Evolutionary conservation across 2,888 invertebrate genomes (phyloP), one percentile per base, ranked within the genome.

Genomic region (Lobophora halterata): DNA sequence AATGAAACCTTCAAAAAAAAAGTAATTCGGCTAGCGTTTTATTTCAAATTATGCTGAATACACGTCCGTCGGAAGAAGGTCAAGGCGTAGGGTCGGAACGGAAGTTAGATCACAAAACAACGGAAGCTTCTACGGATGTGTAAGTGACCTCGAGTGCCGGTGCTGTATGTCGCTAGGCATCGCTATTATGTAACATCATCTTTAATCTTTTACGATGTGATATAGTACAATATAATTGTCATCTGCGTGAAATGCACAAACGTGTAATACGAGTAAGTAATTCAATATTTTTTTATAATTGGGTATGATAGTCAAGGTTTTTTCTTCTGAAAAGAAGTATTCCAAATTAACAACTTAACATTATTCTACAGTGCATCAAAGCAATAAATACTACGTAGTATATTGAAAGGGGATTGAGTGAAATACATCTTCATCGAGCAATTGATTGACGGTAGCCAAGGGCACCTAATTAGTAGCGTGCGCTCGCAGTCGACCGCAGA

Each of bases 401-500:
- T 5, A 29, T n/a, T 10, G 19, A 10, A 10, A 28, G 1, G 4
- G 11, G 3, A 11, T n/a, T 11, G 23, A 24, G 12, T 13, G 3
- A 10, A n/a, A 7, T 12, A 13, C 24, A 24, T 13, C 30, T 30
- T 24, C 16, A 29, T 20, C 25, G 17, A 29, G 19, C 20, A n/a
- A n/a, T 49, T 64, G 64, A 69, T 58, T 60, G 66, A 56, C 58
- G 49, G 45, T 42, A 53, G 38, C 43, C 45, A 51, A 37, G 39
- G 43, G 52, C 55, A 64, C 68, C 62, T 79, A 77, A 79, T 76
- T 63, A 74, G 63, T 96, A 90, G 65, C 97, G 89, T 59, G 56
- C 93, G 92, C 41, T 90, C 43, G 74, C 95, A 95, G 6, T 95
- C 95, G 51, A 56, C 47, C 53, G 55, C 55, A 51, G 48, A 31